These are phyloP conservation scores for Caenorhabditis becei DNA, from an alignment of 2,888 invertebrate genomes.

Conservation along the genomic window DNA sequence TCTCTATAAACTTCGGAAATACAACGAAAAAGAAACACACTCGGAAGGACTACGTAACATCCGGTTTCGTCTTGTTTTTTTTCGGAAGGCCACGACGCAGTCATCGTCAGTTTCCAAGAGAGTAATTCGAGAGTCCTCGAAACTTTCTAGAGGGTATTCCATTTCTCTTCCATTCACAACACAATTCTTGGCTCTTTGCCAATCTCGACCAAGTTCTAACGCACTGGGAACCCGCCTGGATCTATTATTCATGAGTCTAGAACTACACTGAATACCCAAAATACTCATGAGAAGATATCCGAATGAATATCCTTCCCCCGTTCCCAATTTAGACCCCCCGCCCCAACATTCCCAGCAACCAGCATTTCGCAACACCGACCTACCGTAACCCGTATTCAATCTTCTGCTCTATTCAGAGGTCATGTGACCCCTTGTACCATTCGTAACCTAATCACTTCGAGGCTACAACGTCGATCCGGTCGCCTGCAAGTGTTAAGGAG, in stretches of 20 bases:
- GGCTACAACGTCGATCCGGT: slow-evolving; percentile 29
- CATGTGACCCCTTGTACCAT: slow-evolving; percentile 10
- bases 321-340: not conserved
- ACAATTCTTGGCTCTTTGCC: slow-evolving; percentile 13
- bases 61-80: slow-evolving; percentile 65
- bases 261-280: not conserved
- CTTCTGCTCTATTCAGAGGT: not conserved
- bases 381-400: slow-evolving; percentile 52
- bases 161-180: slow-evolving; percentile 5
- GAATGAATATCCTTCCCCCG: not conserved
- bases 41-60: slow-evolving; percentile 54
- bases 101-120: slow-evolving; percentile 19
- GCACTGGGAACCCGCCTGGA: not conserved
- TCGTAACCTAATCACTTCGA: slow-evolving; percentile 16
- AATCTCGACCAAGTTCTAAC: not conserved
- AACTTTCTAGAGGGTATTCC: slow-evolving; percentile 5
- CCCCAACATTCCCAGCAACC: not conserved
- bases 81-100: slow-evolving; percentile 23
- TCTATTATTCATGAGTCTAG: slow-evolving; percentile 2
- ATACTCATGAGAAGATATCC: not conserved
- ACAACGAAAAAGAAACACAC: slow-evolving; percentile 57
- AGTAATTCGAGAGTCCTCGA: slow-evolving; percentile 13
- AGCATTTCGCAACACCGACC: slow-evolving; percentile 9
- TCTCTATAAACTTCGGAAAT: slow-evolving; percentile 43
- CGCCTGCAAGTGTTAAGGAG: slow-evolving; percentile 8